These are phyloP conservation scores for Plusia festucae DNA, from an alignment of 2,888 invertebrate genomes.

Conservation along the genomic window DNA sequence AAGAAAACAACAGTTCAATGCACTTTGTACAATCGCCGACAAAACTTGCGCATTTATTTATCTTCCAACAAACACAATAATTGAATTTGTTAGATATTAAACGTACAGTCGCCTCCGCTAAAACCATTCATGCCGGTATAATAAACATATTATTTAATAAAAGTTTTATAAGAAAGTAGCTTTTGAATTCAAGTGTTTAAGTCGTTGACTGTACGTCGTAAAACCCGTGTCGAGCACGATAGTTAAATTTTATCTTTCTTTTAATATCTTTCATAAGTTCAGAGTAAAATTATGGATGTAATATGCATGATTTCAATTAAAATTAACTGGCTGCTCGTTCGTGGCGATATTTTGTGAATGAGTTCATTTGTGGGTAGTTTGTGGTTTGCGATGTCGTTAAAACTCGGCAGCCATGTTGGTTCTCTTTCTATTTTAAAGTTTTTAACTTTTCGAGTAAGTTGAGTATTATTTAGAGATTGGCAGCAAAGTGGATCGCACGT, in stretches of 20 bases:
- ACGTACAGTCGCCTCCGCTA: neutral
- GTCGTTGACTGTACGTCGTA: slow-evolving; percentile 16
- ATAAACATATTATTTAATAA: neutral
- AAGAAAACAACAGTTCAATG: neutral
- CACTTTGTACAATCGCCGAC: neutral
- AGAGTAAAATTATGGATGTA: slow-evolving; percentile 26
- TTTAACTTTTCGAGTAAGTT: neutral
- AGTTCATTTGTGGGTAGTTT: neutral
- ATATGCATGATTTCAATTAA: slow-evolving; percentile 16
- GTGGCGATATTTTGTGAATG: neutral
- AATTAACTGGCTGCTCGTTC: slow-evolving; percentile 7
- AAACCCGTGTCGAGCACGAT: slow-evolving; percentile 34
- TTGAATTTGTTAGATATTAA: neutral
- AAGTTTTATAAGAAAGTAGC: neutral
- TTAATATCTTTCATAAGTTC: slow-evolving; percentile 43
- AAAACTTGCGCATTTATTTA: neutral
- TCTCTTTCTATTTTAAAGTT: neutral
- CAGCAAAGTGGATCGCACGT: no score
- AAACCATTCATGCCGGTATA: neutral
- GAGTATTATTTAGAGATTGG: neutral
- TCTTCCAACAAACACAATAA: neutral
- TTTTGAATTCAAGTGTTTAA: neutral
- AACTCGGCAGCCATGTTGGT: neutral
- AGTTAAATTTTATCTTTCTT: slow-evolving; percentile 36
- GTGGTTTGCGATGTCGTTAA: neutral